Percentiles rank a stretch among this genome's conserved stretches.
These are phyloP conservation scores for silkworm (Bombyx mori) DNA, from an alignment of 1,140 invertebrate genomes.

Conservation along the genomic window ASM3026992v2 NC_085109.1:9767501-9768000, in stretches of 20 bases:
- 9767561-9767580: conserved; percentile 60
- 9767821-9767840: conserved; percentile 73
- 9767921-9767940: conserved; percentile 25
- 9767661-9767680: conserved; percentile 84
- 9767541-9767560: conserved; percentile 68
- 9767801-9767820: conserved; percentile 60
- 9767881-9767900: conserved; percentile 76
- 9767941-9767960: conserved; percentile 62
- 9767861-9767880: conserved; percentile 79
- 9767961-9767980: conserved; percentile 67
- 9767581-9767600: conserved; percentile 67
- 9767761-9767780: conserved; percentile 63
- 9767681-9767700: conserved; percentile 74
- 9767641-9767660: conserved; percentile 76
- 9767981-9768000: conserved; percentile 39
- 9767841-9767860: conserved; percentile 71
- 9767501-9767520: conserved; percentile 60
- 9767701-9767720: conserved; percentile 61
- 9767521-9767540: conserved; percentile 72
- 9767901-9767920: conserved; percentile 23
- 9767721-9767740: conserved; percentile 70
- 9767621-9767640: conserved; percentile 75
- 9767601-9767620: conserved; percentile 74
- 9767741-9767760: conserved; percentile 73
- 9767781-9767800: conserved; percentile 74